Base-by-base conservation (phyloP, 2,113 vertebrate species). In the Tachycineta bicolor region DNA sequence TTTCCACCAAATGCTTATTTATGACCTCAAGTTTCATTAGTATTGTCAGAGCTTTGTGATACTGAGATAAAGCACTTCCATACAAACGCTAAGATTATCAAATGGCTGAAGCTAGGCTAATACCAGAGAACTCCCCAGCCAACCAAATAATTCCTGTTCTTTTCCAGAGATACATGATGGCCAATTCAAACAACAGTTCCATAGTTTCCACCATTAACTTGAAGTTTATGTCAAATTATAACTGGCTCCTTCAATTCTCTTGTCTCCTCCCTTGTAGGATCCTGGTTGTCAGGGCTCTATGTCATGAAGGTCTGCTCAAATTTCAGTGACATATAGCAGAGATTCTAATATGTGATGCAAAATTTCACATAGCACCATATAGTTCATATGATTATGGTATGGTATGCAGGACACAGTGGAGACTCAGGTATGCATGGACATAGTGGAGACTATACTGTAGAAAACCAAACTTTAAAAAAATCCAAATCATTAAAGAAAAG, bases 1-100 rank as follows among this genome's bases (percentile, higher is more conserved):
- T 94, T 94, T 91, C 44, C 41, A 90, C 33, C 31, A 79, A 78
- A 79, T 53, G n/a, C 33, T 93, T 91, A 68, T 87, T 84, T 82
- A 82, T 37, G 41, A 76, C 58, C 22, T 68, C n/a, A 47, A 16
- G 44, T 79, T 62, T 82, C 46, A 52, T 64, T 65, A 79, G 20
- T 34, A 39, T 44, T 62, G 20, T 78, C 77, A 69, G 5, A 87
- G 24, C 14, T 92, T 69, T 90, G 41, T 60, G 55, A 82, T 60
- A 73, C n/a, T 79, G 53, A 49, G 46, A 91, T 60, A 79, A 93
- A 90, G 37, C 41, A 60, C 18, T 29, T 59, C 43, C 58, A 68
- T 29, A 60, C 31, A 64, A 55, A 80, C 3, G 21, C 34, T 43
- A 71, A 55, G 34, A 85, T 60, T 52, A 23, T n/a, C 21, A 93